These are phyloP conservation scores for Hemistola chrysoprasaria DNA, from an alignment of 2,888 invertebrate species.

Conservation along the genomic window DNA sequence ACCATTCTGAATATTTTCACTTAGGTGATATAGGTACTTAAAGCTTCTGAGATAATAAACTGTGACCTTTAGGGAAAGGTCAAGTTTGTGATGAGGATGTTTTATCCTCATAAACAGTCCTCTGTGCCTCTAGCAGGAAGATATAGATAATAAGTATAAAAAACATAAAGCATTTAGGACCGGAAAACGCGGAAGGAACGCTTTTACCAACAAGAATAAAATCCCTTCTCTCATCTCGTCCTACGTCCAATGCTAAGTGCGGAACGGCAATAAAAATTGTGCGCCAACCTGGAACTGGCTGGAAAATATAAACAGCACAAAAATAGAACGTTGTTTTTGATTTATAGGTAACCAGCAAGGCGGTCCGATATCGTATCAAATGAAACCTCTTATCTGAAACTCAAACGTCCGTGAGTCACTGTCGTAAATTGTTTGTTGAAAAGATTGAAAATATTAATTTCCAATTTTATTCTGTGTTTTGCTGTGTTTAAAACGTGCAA, in stretches of 20 bases:
- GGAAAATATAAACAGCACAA: constrained; percentile 40
- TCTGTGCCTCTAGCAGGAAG: too few species aligned
- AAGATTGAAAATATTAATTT: constrained; percentile 4
- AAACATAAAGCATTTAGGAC: too few species aligned
- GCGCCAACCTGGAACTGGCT: constrained; percentile 14
- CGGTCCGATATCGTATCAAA: constrained; percentile 19
- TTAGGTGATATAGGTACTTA: too few species aligned
- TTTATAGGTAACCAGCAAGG: constrained; percentile 5
- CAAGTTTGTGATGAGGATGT: too few species aligned
- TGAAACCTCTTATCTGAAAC: constrained; percentile 21
- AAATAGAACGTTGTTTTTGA: constrained; percentile 43
- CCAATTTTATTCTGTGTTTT: constrained; percentile 8
- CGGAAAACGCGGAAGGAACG: constrained; percentile 7
- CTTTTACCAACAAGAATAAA: constrained; percentile 9
- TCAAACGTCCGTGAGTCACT: constrained; percentile 9
- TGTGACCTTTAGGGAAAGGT: neutral
- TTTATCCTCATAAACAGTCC: too few species aligned
- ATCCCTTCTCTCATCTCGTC: too few species aligned
- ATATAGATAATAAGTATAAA: too few species aligned
- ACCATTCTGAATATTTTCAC: too few species aligned
- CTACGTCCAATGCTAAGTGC: constrained; percentile 3
- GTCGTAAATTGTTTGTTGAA: neutral
- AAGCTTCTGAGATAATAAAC: too few species aligned
- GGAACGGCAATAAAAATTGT: constrained; percentile 29
- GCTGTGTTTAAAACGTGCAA: constrained; percentile 12